A percentile compares a stretch with the other conserved stretches of the same genome.
Conservation (phyloP, 2,888 invertebrate genomes). For the Uropetala carovei region DNA sequence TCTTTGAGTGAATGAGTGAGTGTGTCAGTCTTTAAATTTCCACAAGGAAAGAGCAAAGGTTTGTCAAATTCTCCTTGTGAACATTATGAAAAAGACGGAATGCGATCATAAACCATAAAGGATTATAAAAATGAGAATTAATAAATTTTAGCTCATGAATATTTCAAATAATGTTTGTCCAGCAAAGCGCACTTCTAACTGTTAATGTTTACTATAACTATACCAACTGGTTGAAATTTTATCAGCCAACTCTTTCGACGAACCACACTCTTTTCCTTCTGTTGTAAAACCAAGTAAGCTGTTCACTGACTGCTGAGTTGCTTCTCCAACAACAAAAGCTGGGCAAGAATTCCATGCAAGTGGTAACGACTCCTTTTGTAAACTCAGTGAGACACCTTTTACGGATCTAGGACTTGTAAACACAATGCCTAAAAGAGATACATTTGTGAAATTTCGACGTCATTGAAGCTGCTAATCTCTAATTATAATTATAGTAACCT, state of each 20-base stretch:
- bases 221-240: neutral
- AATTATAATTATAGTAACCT: neutral
- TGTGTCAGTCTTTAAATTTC: constrained; percentile 56
- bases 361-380: neutral
- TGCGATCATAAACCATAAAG: neutral
- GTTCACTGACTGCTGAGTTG: neutral
- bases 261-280: constrained; percentile 42
- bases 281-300: neutral
- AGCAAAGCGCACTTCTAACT: neutral
- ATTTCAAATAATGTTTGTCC: neutral
- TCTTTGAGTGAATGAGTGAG: neutral
- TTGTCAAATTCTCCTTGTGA: neutral
- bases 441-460: neutral
- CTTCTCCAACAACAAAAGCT: constrained; percentile 39
- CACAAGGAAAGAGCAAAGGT: constrained; percentile 42
- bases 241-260: constrained; percentile 15
- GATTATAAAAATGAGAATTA: neutral
- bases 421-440: neutral
- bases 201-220: neutral
- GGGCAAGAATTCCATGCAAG: neutral
- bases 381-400: neutral
- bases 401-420: constrained; percentile 46
- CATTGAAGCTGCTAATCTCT: neutral
- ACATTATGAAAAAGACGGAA: no score
- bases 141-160: neutral